Percentiles rank a stretch among this genome's conserved stretches.
Conservation (phyloP, 2,888 invertebrate genomes). For the Frankliniella fusca region DNA sequence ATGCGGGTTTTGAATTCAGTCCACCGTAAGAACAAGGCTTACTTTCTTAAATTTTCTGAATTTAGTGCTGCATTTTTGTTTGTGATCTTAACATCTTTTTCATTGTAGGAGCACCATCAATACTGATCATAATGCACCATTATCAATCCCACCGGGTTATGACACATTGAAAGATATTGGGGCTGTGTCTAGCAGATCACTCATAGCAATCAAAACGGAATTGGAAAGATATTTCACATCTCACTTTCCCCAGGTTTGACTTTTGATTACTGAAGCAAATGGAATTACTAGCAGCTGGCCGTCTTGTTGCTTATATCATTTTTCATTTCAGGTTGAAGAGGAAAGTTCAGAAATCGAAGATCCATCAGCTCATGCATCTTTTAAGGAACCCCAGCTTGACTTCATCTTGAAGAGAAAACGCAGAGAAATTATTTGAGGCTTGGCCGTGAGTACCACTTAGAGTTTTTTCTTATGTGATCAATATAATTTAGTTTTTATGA, state of each 20-base stretch:
- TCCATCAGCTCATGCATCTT: not conserved
- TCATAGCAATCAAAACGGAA: not conserved
- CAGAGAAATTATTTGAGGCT: not conserved
- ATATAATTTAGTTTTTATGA: not conserved
- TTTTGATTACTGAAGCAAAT: not conserved
- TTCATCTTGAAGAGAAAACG: not conserved
- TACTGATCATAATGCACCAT: not conserved
- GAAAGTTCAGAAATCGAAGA: not conserved
- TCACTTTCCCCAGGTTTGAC: not conserved
- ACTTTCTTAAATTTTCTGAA: not conserved
- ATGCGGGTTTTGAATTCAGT: not conserved
- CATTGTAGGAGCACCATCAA: not conserved
- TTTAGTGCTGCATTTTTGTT: not conserved
- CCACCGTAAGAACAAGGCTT: not conserved
- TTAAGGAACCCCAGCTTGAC: not conserved
- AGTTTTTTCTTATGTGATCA: no score
- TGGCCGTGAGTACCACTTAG: no score
- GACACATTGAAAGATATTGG: conserved; percentile 2
- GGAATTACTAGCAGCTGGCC: no score
- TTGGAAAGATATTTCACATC: not conserved
- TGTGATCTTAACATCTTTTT: not conserved
- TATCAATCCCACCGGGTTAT: not conserved
- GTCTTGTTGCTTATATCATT: no score
- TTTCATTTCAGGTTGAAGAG: conserved; percentile 1
- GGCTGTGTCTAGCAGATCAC: not conserved